A percentile compares a stretch with the other conserved stretches of the same genome.
These are phyloP conservation scores for Poeciliopsis infans DNA, from an alignment of 2,797 vertebrate genomes.

Conservation along the genomic window DNA sequence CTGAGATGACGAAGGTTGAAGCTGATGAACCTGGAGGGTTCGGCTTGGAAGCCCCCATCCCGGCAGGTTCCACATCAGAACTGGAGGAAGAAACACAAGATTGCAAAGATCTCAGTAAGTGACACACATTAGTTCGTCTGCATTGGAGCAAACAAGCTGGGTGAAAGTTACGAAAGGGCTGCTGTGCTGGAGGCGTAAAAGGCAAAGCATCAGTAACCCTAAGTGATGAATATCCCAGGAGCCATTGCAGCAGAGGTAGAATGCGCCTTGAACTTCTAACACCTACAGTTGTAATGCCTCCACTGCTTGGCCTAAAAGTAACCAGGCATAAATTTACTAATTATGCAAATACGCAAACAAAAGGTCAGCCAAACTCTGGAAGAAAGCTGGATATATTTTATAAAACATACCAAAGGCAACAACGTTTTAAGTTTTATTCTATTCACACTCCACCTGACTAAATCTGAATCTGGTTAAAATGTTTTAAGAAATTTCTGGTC, in stretches of 20 bases:
- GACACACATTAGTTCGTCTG: background rate
- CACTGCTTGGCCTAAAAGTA: background rate
- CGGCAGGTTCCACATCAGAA: background rate
- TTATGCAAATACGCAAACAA: background rate
- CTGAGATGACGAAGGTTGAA: background rate
- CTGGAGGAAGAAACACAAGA: background rate
- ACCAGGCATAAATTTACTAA: background rate
- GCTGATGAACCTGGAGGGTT: background rate
- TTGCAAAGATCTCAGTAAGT: background rate
- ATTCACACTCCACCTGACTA: background rate
- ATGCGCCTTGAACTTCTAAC: background rate
- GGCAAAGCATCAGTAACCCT: background rate
- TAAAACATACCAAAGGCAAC: background rate
- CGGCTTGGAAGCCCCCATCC: background rate
- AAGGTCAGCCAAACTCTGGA: background rate
- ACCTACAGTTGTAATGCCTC: background rate
- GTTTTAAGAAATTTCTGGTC: background rate
- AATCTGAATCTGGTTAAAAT: background rate
- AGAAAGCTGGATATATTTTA: background rate
- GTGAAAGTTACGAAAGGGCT: background rate
- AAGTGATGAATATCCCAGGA: background rate
- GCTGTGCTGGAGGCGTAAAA: background rate
- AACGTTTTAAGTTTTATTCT: background rate
- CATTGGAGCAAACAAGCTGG: background rate
- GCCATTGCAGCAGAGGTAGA: background rate